phyloP scores from a whole-genome alignment of 2,113 vertebrate genomes.

The Brevimyrus niger region DNA sequence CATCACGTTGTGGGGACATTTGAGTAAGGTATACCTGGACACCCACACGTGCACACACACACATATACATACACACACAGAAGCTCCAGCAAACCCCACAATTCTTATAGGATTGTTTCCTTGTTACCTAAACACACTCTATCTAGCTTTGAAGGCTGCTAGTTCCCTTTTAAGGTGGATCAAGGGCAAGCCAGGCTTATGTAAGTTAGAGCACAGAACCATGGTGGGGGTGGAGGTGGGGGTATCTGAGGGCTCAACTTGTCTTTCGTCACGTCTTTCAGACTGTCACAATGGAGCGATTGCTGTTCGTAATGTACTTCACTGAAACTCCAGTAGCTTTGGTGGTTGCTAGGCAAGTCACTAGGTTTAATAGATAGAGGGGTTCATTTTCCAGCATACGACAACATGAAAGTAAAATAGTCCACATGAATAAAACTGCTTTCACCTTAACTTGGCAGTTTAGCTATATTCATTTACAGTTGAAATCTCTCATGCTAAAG shows the following conservation, averaged over 20 bases:
- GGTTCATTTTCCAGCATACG: too few relatives aligned
- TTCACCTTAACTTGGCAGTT: background rate
- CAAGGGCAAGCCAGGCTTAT: background rate
- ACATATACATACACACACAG: background rate
- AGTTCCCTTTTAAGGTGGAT: background rate
- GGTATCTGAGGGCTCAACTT: constrained; percentile 13
- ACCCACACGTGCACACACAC: too few relatives aligned
- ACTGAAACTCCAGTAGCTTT: background rate
- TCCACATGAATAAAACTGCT: background rate
- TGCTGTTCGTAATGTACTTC: background rate
- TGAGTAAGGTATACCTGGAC: background rate
- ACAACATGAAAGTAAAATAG: background rate
- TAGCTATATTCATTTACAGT: background rate
- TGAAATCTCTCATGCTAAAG: background rate
- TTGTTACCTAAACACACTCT: background rate
- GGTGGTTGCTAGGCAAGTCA: background rate
- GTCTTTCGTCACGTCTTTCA: constrained; percentile 36
- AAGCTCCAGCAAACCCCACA: background rate
- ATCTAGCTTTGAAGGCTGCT: background rate
- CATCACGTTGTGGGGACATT: too few relatives aligned
- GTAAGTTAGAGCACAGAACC: constrained; percentile 17
- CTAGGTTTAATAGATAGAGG: background rate
- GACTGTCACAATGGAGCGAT: constrained; percentile 8
- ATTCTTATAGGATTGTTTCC: background rate
- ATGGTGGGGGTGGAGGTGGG: constrained; percentile 4